Percentiles rank a stretch among this genome's conserved stretches.
Evolutionary conservation across 2,113 vertebrate species (phyloP).

Genomic region (Suncus etruscus): DNA sequence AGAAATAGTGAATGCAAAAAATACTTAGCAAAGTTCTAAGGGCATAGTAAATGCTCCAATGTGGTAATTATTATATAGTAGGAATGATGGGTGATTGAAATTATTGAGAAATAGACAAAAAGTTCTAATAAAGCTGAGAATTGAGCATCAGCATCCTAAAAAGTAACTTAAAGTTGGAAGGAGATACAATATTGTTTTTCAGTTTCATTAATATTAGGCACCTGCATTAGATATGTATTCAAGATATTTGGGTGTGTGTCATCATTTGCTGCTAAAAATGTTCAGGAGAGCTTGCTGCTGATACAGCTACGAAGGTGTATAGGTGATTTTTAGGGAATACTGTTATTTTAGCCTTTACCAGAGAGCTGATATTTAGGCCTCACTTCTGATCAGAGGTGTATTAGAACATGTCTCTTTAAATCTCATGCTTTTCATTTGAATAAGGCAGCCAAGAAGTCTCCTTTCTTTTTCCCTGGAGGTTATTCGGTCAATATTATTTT

Average conservation of each 20-base stretch:
- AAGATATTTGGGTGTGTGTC: slow-evolving; percentile 15
- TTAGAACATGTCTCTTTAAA: slow-evolving; percentile 39
- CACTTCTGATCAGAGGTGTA: slow-evolving; percentile 47
- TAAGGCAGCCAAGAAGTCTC: slow-evolving; percentile 40
- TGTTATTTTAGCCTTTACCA: slow-evolving; percentile 6
- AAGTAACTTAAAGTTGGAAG: neutral
- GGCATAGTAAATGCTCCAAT: neutral
- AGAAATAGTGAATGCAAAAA: neutral
- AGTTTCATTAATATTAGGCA: slow-evolving; percentile 4
- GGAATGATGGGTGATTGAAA: neutral
- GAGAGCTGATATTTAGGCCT: slow-evolving; percentile 31
- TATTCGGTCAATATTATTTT: slow-evolving; percentile 46
- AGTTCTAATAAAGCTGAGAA: slow-evolving; percentile 9
- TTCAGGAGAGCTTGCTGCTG: slow-evolving; percentile 14
- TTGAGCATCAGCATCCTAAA: neutral
- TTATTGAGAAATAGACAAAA: slow-evolving; percentile 40
- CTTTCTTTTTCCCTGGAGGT: slow-evolving; percentile 8
- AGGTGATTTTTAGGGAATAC: slow-evolving; percentile 31
- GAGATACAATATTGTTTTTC: neutral
- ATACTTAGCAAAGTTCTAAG: neutral
- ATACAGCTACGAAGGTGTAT: neutral
- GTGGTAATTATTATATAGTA: slow-evolving; percentile 29
- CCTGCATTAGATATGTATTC: neutral
- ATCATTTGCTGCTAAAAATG: slow-evolving; percentile 26
- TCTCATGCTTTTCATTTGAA: slow-evolving; percentile 51